phyloP scores from a whole-genome alignment of 1,140 invertebrate genomes.

The Orussus abietinus region DNA sequence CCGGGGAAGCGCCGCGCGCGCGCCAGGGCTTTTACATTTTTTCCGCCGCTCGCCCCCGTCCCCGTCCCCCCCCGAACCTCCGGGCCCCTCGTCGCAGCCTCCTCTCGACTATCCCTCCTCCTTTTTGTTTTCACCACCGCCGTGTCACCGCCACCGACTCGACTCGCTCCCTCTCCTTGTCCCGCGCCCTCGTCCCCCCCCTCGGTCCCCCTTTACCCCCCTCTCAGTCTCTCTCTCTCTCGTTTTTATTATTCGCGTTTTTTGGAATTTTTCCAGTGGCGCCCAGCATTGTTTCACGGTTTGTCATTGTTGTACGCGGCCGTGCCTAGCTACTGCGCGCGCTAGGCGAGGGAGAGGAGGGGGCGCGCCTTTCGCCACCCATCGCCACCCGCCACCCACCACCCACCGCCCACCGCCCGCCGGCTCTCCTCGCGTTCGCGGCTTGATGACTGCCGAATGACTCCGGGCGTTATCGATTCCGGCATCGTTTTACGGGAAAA shows the following conservation, averaged over 20 bases:
- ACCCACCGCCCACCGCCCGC: too few relatives aligned
- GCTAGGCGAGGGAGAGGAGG: conserved; percentile 10
- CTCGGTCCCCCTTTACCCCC: conserved; percentile 4
- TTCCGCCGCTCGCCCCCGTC: conserved; percentile 24
- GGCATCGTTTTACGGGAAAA: conserved; percentile 26
- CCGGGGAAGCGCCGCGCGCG: conserved; percentile 39
- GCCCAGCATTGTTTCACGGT: conserved; percentile 52
- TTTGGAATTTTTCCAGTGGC: conserved; percentile 55
- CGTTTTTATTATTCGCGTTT: conserved; percentile 53
- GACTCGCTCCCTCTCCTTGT: not conserved
- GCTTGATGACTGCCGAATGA: conserved; percentile 48
- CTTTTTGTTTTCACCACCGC: conserved; percentile 27
- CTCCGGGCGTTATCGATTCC: conserved; percentile 49
- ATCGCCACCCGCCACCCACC: too few relatives aligned
- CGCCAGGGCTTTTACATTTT: conserved; percentile 46
- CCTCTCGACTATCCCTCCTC: too few relatives aligned
- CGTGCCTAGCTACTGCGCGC: conserved; percentile 33
- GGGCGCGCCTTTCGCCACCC: conserved; percentile 15
- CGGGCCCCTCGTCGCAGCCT: conserved; percentile 14
- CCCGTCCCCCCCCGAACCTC: conserved; percentile 8
- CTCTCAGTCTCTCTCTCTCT: conserved; percentile 24
- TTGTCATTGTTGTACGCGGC: conserved; percentile 51
- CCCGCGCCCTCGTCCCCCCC: too few relatives aligned
- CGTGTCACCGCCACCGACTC: conserved; percentile 11
- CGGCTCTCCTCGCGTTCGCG: too few relatives aligned